Percentiles rank a stretch among this genome's conserved stretches.
Evolutionary conservation across 2,888 invertebrate genomes (phyloP).

Genomic region (Ametastegia equiseti): DNA sequence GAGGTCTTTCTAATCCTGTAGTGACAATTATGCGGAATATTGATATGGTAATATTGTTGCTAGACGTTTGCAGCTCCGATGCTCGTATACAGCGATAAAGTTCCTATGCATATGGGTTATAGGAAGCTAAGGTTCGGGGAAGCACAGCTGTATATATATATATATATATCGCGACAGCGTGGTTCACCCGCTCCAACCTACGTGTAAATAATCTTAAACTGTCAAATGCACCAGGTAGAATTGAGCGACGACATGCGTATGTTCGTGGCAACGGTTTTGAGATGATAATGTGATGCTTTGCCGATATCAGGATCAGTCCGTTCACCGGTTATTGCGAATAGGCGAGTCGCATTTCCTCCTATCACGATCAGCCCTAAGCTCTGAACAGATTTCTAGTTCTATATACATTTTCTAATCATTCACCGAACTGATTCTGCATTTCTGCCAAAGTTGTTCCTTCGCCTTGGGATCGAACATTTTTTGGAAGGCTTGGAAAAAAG

Average conservation of each 20-base stretch:
- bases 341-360: neutral
- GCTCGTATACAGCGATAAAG: neutral
- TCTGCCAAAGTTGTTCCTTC: neutral
- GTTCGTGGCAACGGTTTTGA: conserved; percentile 43
- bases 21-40: neutral
- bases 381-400: neutral
- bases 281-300: conserved; percentile 46
- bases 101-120: conserved; percentile 10
- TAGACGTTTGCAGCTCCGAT: neutral
- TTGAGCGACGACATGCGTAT: conserved; percentile 40
- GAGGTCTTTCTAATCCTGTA: neutral
- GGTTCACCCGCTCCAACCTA: conserved; percentile 37
- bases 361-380: neutral
- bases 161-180: conserved; percentile 13
- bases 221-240: conserved; percentile 62
- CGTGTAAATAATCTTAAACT: conserved; percentile 67
- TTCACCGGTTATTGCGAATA: conserved; percentile 3
- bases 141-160: neutral
- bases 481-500: too few relatives aligned
- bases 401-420: neutral
- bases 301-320: conserved; percentile 37
- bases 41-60: neutral
- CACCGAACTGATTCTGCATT: neutral
- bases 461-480: neutral
- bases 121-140: conserved; percentile 42